Evolutionary conservation across 2,797 vertebrate genomes (phyloP).

Genomic region (Diceros bicornis): DNA sequence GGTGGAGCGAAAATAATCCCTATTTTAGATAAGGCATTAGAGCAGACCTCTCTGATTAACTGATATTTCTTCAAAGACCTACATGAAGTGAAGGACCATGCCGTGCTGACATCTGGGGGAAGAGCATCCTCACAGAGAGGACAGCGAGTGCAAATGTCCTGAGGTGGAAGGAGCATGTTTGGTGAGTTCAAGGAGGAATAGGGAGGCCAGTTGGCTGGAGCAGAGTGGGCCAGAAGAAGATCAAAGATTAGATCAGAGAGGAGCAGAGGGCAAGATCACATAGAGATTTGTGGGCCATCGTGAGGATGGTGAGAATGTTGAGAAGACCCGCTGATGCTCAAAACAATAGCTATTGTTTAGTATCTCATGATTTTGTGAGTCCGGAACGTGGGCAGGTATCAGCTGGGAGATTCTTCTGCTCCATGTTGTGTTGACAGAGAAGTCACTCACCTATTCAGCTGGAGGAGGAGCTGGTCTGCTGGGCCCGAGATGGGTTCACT

Average conservation of each 20-base stretch:
- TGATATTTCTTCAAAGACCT: neutral
- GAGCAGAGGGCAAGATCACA: neutral
- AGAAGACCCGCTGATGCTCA: neutral
- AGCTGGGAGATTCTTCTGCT: neutral
- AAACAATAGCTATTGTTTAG: neutral
- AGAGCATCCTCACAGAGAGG: neutral
- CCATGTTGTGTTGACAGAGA: neutral
- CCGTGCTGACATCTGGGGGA: neutral
- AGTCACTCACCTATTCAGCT: neutral
- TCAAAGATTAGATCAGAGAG: neutral
- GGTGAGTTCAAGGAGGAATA: neutral
- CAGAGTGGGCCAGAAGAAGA: neutral
- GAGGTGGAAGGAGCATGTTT: neutral
- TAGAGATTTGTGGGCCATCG: neutral
- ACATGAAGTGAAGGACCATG: neutral
- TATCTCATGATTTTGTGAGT: neutral
- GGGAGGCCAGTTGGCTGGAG: neutral
- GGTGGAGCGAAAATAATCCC: neutral
- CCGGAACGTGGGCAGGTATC: neutral
- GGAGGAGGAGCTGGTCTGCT: neutral
- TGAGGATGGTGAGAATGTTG: neutral
- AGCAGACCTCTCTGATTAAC: neutral
- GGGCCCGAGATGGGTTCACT: neutral
- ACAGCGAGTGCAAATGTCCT: neutral
- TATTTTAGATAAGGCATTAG: neutral